These are phyloP conservation scores for Knipowitschia caucasica DNA, from an alignment of 2,797 vertebrate species.

Conservation along the genomic window DNA sequence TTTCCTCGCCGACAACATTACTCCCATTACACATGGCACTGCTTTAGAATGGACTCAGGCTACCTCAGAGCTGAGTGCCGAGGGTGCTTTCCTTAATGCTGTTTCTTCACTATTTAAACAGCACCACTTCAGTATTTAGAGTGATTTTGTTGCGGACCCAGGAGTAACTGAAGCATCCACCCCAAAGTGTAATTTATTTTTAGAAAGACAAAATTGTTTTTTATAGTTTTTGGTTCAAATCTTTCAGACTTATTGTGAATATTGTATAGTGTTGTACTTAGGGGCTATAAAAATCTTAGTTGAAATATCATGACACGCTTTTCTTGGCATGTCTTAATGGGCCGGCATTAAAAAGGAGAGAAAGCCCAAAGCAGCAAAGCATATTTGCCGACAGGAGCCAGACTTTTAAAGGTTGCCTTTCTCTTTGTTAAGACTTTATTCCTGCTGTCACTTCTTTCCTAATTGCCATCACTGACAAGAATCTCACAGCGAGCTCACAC, in stretches of 20 bases:
- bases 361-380: conserved; percentile 21
- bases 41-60: background rate
- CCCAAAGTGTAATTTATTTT: conserved; percentile 27
- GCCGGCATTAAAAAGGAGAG: conserved; percentile 29
- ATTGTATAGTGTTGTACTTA: conserved; percentile 26
- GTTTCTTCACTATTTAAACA: conserved; percentile 7
- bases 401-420: conserved; percentile 32
- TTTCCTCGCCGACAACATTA: too few relatives aligned
- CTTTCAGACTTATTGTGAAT: conserved; percentile 25
- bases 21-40: too few relatives aligned
- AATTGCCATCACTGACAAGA: conserved; percentile 40
- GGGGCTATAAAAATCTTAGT: conserved; percentile 22
- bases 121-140: background rate
- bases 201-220: conserved; percentile 21
- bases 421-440: conserved; percentile 28
- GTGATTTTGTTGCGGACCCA: conserved; percentile 11
- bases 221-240: conserved; percentile 18
- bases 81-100: background rate
- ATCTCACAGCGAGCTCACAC: conserved; percentile 23
- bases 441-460: conserved; percentile 24
- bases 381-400: conserved; percentile 41
- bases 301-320: conserved; percentile 33
- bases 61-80: background rate
- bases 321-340: conserved; percentile 19
- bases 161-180: background rate